Base-by-base conservation (phyloP, 2,113 vertebrate genomes). In the Hippocampus zosterae region DNA sequence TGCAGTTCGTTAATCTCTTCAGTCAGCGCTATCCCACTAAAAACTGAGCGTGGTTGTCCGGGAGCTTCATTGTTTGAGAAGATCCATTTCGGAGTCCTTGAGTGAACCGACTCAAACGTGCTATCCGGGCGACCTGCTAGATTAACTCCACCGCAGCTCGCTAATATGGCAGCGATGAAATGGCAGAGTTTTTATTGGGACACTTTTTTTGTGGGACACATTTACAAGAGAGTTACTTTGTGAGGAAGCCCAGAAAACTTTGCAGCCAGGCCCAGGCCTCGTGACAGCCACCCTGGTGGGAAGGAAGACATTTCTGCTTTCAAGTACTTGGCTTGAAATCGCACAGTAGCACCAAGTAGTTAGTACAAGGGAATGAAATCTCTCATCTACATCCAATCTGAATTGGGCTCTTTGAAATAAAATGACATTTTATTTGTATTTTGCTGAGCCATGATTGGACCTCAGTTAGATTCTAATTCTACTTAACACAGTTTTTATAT, bases 11-110 rank as follows among this genome's bases (percentile, higher is more conserved):
- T 60, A 33, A 60, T 60, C 27, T 33, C 57, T 33, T 18, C 19
- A 33, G 57, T 60, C 57, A 60, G 23, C 57, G 27, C 57, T 7
- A 60, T 60, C 15, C 57, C 57, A 10, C 57, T 60, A 60, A 60
- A 57, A 57, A 11, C 55, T 27, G 23, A 27, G 23, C 5, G 23
- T 7, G 52, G 52, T 55, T 0, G 52, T 55, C n/a, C 52, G n/a
- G 23, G 1, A 60, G 57, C 57, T 60, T 33, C 27, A 33, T 60
- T 60, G 57, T 60, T 18, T 60, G 57, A 15, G 57, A 18, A 60
- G 27, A 18, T 60, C 27, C 16, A 33, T 8, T 29, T 29, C 6
- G 0, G 27, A 60, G 27, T 29, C 56, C 56, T 59, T 29, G 56
- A 33, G 27, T 19, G 27, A 33, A 60, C 27, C 15, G 4, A 29